Conservation (phyloP, 2,797 vertebrate genomes). For the Rhinella marina region DNA sequence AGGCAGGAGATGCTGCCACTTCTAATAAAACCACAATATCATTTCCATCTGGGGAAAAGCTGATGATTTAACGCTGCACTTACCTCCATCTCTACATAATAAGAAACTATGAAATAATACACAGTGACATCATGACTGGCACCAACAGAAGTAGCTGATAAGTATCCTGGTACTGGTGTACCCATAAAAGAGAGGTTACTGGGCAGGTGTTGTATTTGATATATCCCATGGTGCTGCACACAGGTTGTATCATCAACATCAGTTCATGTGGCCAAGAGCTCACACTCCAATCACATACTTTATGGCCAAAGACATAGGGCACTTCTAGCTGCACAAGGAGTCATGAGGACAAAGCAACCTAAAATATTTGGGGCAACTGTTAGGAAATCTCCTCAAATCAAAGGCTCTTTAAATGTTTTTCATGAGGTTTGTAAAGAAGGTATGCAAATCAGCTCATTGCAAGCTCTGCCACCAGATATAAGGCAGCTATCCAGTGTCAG, state of each 20-base stretch:
- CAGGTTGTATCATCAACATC: neutral
- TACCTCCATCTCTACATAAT: neutral
- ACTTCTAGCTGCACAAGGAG: no score
- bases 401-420: no score
- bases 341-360: no score
- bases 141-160: neutral
- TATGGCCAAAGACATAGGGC: no score
- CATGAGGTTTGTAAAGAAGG: no score
- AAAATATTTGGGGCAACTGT: no score
- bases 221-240: neutral
- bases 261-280: neutral
- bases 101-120: neutral
- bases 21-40: conserved; percentile 34
- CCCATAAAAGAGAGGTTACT: neutral
- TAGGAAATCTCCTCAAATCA: no score
- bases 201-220: neutral
- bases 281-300: neutral
- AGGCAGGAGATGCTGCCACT: conserved; percentile 32
- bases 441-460: no score
- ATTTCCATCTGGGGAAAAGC: conserved; percentile 16
- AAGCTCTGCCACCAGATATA: no score
- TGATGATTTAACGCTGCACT: conserved; percentile 5
- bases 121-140: neutral
- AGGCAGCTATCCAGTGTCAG: no score
- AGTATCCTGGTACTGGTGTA: no score